A percentile compares a stretch with the other conserved stretches of the same genome.
Conservation (phyloP, 2,113 vertebrate species). For the Halcyon malimbica region DNA sequence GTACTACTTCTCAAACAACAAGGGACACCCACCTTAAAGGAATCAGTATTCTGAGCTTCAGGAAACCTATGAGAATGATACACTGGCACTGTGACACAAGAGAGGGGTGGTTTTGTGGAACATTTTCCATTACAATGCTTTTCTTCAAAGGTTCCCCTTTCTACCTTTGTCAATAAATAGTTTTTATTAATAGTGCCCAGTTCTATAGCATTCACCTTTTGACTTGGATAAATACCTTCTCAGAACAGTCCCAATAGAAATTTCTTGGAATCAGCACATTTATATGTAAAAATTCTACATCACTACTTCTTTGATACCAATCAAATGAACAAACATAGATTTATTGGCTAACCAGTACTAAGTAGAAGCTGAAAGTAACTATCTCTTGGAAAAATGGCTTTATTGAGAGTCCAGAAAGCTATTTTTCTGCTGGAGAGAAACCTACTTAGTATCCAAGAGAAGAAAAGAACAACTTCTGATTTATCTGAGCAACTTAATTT, state of each 20-base stretch:
- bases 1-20: background rate
- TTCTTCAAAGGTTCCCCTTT: background rate
- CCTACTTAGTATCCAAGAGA: background rate
- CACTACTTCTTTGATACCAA: background rate
- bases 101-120: background rate
- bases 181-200: background rate
- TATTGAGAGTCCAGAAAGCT: background rate
- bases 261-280: background rate
- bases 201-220: background rate
- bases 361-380: background rate
- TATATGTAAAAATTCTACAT: background rate
- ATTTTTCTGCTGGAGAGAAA: background rate
- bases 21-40: background rate
- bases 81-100: background rate
- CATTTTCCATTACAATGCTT: background rate
- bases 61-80: background rate
- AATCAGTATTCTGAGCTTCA: background rate
- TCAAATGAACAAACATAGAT: background rate
- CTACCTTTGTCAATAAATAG: background rate
- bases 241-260: background rate
- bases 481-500: background rate
- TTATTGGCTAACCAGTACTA: background rate
- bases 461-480: background rate
- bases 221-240: background rate
- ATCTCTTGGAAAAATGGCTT: background rate